Evolutionary conservation across 2,113 vertebrate species (phyloP).

Genomic region (Copsychus sechellarum): DNA sequence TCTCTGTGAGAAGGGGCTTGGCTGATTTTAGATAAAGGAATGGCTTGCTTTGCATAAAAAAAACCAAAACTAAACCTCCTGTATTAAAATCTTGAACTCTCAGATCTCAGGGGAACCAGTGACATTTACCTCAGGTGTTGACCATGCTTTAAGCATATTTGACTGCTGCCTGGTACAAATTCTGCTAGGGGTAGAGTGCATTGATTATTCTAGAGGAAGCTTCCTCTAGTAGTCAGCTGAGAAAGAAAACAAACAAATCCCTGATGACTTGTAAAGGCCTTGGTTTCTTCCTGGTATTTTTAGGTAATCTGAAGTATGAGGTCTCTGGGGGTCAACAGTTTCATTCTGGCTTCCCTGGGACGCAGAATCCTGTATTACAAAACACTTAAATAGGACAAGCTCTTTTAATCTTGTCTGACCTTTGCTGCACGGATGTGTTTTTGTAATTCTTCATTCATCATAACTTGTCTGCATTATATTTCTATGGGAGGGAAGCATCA

Average conservation of each 20-base stretch:
- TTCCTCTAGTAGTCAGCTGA: not conserved
- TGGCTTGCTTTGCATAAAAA: not conserved
- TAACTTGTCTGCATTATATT: not conserved
- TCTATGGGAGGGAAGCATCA: not conserved
- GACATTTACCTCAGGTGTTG: slow-evolving; percentile 7
- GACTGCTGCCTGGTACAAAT: not conserved
- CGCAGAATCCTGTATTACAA: not conserved
- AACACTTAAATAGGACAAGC: not conserved
- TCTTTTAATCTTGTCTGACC: slow-evolving; percentile 1
- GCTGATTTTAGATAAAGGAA: not conserved
- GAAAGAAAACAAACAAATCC: not conserved
- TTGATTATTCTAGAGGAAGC: not conserved
- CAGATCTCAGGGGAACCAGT: not conserved
- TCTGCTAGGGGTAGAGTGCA: not conserved
- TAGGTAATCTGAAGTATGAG: not conserved
- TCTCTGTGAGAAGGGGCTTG: not conserved
- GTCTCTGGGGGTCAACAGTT: not conserved
- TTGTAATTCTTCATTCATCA: not conserved
- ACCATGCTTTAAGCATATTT: not conserved
- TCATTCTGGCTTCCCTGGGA: not conserved
- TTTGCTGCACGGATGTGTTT: not conserved
- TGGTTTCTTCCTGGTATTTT: not conserved
- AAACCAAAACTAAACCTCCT: no score
- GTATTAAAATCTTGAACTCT: not conserved
- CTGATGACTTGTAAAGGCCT: not conserved